A percentile compares a stretch with the other conserved stretches of the same genome.
These are phyloP conservation scores for Pseudomyrmex sp. DNA, from an alignment of 1,140 invertebrate species.

Conservation along the genomic window DNA sequence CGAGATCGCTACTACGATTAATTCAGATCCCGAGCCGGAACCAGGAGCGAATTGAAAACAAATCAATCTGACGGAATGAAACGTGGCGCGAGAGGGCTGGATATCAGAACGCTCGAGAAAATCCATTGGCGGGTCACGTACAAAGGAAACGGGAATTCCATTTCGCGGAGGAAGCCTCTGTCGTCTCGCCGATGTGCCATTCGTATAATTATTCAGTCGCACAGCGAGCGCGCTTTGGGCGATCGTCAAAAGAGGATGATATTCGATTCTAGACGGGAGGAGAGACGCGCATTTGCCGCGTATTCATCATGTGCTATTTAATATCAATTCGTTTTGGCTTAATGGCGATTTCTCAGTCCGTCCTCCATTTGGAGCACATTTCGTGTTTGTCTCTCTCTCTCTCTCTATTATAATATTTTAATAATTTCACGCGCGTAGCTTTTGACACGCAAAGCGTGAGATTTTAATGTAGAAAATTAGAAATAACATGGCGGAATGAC, in stretches of 20 bases:
- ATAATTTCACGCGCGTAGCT: background rate
- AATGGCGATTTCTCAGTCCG: background rate
- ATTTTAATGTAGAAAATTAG: background rate
- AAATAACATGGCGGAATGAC: background rate
- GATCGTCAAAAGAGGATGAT: constrained; percentile 36
- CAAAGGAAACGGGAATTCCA: constrained; percentile 68
- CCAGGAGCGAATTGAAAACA: constrained; percentile 63
- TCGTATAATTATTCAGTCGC: constrained; percentile 68
- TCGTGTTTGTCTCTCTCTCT: background rate
- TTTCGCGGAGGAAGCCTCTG: constrained; percentile 49
- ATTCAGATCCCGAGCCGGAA: constrained; percentile 21
- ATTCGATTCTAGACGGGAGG: constrained; percentile 54
- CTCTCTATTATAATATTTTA: constrained; percentile 13
- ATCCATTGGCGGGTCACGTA: constrained; percentile 66
- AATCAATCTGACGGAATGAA: constrained; percentile 66
- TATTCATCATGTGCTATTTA: constrained; percentile 17
- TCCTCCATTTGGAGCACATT: too few relatives aligned
- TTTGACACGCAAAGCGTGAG: background rate
- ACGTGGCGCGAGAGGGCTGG: constrained; percentile 22
- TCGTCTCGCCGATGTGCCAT: constrained; percentile 44
- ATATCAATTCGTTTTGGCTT: constrained; percentile 5
- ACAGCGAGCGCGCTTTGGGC: constrained; percentile 40
- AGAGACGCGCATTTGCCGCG: background rate
- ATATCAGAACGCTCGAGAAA: constrained; percentile 55
- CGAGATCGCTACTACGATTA: constrained; percentile 42